Evolutionary conservation across 2,113 vertebrate species (phyloP).

Genomic region (Indri indri): DNA sequence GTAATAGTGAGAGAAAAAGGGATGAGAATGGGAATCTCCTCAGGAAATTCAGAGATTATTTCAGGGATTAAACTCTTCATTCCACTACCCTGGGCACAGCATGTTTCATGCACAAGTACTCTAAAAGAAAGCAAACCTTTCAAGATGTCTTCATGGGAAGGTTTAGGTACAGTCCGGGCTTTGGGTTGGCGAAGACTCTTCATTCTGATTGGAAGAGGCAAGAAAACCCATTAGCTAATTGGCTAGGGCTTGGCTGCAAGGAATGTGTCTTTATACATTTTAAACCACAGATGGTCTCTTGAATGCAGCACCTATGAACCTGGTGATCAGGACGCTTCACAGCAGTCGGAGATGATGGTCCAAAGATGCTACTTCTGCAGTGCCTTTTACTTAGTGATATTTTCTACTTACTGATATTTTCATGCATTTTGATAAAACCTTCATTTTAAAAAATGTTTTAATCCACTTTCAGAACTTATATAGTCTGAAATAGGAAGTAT

Average conservation of each 20-base stretch:
- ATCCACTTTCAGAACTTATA: not conserved
- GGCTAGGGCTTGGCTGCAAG: not conserved
- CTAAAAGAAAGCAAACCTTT: slow-evolving; percentile 46
- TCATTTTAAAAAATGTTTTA: not conserved
- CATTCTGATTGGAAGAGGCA: slow-evolving; percentile 38
- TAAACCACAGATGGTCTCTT: not conserved
- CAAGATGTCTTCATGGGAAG: not conserved
- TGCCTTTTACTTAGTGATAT: not conserved
- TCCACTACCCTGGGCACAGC: not conserved
- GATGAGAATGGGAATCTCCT: not conserved
- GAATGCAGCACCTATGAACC: not conserved
- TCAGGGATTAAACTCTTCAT: not conserved
- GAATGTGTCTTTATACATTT: not conserved
- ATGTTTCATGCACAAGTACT: not conserved
- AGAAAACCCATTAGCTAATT: not conserved
- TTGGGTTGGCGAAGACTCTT: not conserved
- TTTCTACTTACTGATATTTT: not conserved
- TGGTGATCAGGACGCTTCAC: not conserved
- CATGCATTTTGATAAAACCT: not conserved
- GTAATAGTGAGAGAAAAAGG: not conserved
- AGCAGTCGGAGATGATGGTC: not conserved
- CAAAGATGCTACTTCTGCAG: not conserved
- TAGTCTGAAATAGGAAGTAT: not conserved
- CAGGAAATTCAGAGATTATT: not conserved
- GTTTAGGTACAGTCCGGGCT: not conserved